A percentile compares a stretch with the other conserved stretches of the same genome.
Evolutionary conservation across 2,797 vertebrate species (phyloP).

Genomic region (Gallinago nigripennis): DNA sequence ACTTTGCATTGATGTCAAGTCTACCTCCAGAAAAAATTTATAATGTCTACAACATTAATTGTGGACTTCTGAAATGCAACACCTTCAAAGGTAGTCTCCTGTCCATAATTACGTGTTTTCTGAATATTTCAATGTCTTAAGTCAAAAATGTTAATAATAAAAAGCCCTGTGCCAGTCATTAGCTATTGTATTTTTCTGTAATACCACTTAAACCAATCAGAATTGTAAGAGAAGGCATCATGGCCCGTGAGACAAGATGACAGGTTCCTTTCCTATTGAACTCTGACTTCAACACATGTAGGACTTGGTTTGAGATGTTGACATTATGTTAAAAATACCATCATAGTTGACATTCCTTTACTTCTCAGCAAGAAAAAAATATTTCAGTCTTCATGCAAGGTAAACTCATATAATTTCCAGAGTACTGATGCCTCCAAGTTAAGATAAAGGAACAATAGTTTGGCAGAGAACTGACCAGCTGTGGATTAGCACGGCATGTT

Average conservation of each 20-base stretch:
- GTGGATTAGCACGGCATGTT: not conserved
- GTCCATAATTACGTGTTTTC: not conserved
- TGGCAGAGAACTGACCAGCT: not conserved
- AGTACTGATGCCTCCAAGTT: not conserved
- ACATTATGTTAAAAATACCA: not conserved
- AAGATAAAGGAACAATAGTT: not conserved
- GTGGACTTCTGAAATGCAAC: not conserved
- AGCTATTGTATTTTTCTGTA: not conserved
- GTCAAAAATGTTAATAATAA: not conserved
- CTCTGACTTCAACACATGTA: not conserved
- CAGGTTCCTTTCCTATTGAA: not conserved
- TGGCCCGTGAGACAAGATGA: not conserved
- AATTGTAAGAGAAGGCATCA: not conserved
- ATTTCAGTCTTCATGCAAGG: not conserved
- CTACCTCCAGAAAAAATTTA: not conserved
- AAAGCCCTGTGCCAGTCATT: accelerated
- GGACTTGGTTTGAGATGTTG: not conserved
- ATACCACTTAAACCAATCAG: not conserved
- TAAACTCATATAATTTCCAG: not conserved
- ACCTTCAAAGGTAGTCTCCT: not conserved
- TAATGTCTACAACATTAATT: not conserved
- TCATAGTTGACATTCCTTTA: not conserved
- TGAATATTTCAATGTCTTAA: not conserved
- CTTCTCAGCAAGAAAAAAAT: not conserved
- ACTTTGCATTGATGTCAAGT: not conserved